Percentiles rank a stretch among this genome's conserved stretches.
phyloP scores from a whole-genome alignment of 1,140 invertebrate species.

The Brachionus plicatilis region DNA sequence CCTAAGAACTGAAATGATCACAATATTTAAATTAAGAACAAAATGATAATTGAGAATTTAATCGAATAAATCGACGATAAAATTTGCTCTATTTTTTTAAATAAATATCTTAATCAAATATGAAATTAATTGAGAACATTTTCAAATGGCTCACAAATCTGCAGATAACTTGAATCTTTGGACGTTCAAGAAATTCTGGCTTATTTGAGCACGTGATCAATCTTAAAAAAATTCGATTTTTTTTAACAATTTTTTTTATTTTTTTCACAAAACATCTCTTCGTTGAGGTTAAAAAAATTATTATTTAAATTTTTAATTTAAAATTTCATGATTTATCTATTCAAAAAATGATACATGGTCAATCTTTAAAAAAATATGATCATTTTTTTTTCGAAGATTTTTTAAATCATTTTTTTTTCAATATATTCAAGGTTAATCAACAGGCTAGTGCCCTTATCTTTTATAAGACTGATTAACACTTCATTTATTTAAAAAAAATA shows the following conservation, averaged over 20 bases:
- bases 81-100: conserved; percentile 11
- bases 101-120: not conserved
- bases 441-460: too few relatives aligned
- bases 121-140: not conserved
- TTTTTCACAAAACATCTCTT: too few relatives aligned
- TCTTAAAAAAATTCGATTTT: not conserved
- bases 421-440: too few relatives aligned
- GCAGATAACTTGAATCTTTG: not conserved
- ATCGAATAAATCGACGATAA: conserved; percentile 15
- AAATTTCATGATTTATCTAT: too few relatives aligned
- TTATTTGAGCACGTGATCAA: not conserved
- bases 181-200: not conserved
- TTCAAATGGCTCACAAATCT: not conserved
- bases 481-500: too few relatives aligned
- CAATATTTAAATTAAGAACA: not conserved
- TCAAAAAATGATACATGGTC: not conserved
- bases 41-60: conserved; percentile 19
- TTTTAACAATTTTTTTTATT: too few relatives aligned
- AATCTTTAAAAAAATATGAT: too few relatives aligned
- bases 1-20: not conserved
- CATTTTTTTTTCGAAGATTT: too few relatives aligned
- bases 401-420: too few relatives aligned
- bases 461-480: too few relatives aligned
- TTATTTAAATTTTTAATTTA: too few relatives aligned
- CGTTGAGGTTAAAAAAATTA: too few relatives aligned